Base-by-base conservation (phyloP, 2,797 vertebrate genomes). In the Enteromius afrohamiltoni region DNA sequence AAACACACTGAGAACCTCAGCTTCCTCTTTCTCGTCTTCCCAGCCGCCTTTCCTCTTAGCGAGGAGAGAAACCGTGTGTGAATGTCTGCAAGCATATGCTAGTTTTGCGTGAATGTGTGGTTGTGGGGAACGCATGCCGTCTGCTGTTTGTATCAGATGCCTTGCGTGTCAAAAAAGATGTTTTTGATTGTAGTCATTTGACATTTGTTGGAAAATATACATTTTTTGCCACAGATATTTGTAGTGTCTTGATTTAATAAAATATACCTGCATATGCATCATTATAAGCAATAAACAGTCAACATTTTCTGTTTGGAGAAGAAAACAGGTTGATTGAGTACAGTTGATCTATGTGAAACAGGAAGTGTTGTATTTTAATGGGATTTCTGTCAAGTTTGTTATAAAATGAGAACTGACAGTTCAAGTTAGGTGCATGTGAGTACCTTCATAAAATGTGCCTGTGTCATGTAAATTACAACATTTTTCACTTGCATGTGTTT, bases 11-110 rank as follows among this genome's bases (percentile, higher is more conserved):
- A 83, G 53, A 87, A 87, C 84, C 80, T 67, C 80, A 83, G 68
- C 86, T 86, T 86, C 87, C 84, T 65, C 70, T 87, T 89, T 89
- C 88, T 83, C 78, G 93, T 94, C 92, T 94, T 95, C 92, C 80
- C 93, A 89, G 73, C 82, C 87, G 82, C 81, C 82, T 86, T 68
- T 88, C 87, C 89, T 91, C 91, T 91, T 92, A 91, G 91, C 88
- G 88, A 88, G 8, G 73, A 90, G 77, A 87, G 82, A 80, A 67
- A 83, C 67, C 9, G 26, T 77, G 65, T 78, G 67, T 83, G 16
- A 83, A 78, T 40, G 70, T 77, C 64, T 86, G 64, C 10, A 34
- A 86, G 82, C 79, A 69, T 85, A 83, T 82, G 75, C 75, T 62
- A 10, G 26, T 58, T 60, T 78, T 83, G 84, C 79, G 85, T 79